Percentiles rank a stretch among this genome's conserved stretches.
These are phyloP conservation scores for Neelides folsomi DNA, from an alignment of 2,888 invertebrate genomes.

Conservation along the genomic window DNA sequence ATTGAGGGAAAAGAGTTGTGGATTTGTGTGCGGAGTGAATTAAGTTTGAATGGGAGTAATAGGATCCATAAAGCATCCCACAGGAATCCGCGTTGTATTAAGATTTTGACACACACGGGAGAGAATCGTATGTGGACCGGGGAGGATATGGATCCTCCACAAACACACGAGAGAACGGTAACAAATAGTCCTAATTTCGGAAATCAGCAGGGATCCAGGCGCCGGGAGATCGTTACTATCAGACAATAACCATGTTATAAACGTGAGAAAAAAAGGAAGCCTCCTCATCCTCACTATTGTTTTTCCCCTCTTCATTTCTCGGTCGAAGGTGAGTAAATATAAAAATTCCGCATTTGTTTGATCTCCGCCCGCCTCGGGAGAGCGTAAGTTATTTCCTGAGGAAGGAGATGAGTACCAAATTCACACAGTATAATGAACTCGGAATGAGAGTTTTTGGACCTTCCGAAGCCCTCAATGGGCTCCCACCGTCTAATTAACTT, in stretches of 20 bases:
- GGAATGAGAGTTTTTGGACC: constrained; percentile 17
- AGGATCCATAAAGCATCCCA: constrained; percentile 28
- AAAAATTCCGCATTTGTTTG: constrained; percentile 29
- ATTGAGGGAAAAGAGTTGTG: constrained; percentile 17
- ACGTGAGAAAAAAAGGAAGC: constrained; percentile 31
- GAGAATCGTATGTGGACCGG: not conserved
- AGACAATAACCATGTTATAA: constrained; percentile 33
- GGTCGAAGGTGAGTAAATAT: constrained; percentile 21
- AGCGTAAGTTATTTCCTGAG: no score
- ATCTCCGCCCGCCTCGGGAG: constrained; percentile 21
- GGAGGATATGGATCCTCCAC: not conserved
- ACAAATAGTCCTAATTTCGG: constrained; percentile 34
- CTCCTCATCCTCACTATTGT: constrained; percentile 3
- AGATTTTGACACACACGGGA: constrained; percentile 26
- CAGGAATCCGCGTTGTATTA: constrained; percentile 31
- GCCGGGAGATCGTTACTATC: constrained; percentile 33
- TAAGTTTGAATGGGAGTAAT: not conserved
- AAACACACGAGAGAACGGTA: constrained; percentile 24
- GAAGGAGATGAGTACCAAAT: constrained; percentile 2
- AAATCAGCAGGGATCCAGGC: constrained; percentile 34
- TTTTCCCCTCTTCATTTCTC: constrained; percentile 4
- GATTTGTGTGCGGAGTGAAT: constrained; percentile 7
- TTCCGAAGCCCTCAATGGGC: constrained; percentile 4
- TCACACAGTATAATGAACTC: constrained; percentile 18
- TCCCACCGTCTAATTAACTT: constrained; percentile 10